Evolutionary conservation across 2,113 vertebrate species (phyloP).

Genomic region (Protobothrops flavoviridis): DNA sequence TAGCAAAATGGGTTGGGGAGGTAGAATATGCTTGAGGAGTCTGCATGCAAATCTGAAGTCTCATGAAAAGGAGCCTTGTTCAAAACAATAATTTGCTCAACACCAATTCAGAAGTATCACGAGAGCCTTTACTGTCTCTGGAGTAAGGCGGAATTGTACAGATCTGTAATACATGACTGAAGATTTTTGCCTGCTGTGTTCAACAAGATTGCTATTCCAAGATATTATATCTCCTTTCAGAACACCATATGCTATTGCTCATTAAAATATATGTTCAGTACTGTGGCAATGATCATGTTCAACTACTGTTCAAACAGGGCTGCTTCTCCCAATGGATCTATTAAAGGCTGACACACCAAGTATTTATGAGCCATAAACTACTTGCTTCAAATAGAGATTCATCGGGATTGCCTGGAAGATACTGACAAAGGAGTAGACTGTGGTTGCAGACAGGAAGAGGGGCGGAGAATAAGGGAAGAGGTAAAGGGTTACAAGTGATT

Average conservation of each 20-base stretch:
- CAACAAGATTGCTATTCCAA: constrained; percentile 49
- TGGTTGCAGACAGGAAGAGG: not conserved
- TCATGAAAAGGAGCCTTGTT: too few species aligned
- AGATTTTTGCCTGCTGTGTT: constrained; percentile 51
- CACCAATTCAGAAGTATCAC: constrained; percentile 8
- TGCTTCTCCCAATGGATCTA: constrained; percentile 61
- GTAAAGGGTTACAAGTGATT: not conserved
- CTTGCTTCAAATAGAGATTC: constrained; percentile 59
- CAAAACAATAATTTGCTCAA: not conserved
- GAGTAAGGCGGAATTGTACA: constrained; percentile 41
- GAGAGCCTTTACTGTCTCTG: not conserved
- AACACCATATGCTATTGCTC: constrained; percentile 65
- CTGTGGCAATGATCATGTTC: constrained; percentile 49
- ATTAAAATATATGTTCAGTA: constrained; percentile 69
- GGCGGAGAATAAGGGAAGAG: not conserved
- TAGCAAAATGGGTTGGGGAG: too few species aligned
- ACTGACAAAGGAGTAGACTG: constrained; percentile 45
- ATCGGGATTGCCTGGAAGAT: constrained; percentile 45
- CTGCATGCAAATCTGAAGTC: too few species aligned
- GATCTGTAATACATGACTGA: constrained; percentile 42
- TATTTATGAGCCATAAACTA: constrained; percentile 67
- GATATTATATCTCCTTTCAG: constrained; percentile 47
- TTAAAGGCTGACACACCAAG: constrained; percentile 65
- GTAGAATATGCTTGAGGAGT: too few species aligned
- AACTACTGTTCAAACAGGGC: constrained; percentile 58